Base-by-base conservation (phyloP, 2,888 invertebrate genomes). In the Zelleria hepariella region DNA sequence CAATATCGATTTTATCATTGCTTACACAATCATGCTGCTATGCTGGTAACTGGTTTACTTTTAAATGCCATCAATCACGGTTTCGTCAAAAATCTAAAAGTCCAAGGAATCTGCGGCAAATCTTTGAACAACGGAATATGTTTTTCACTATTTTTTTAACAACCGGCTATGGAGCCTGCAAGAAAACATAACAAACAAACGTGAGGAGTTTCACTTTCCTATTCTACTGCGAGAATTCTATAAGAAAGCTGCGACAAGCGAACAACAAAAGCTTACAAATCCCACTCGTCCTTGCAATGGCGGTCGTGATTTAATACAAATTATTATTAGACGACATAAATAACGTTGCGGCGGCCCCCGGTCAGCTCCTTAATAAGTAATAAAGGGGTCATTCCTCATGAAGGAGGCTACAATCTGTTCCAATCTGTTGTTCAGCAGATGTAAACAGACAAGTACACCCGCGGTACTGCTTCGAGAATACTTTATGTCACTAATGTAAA, bases 321-420 rank as follows among this genome's bases (percentile, higher is more conserved):
- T 88, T 87, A 88, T 88, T 88, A 87, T 88, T 88, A 86, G 85
- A 84, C 75, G 74, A 86, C 86, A 87, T 88, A 88, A 87, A 88
- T 88, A 87, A 87, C 86, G 74, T 69, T 72, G 78, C 75, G 32
- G 74, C 76, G 70, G 70, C 70, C 69, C 71, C 67, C 65, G 72
- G 73, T 32, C 75, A 70, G 79, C 84, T 86, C 77, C 83, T 88
- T 87, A 87, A 87, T 88, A 87, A 87, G 84, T 87, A 88, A 87
- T 87, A 88, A 87, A 86, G 85, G 87, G 86, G 86, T 86, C 86
- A 87, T 86, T 83, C 79, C 81, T 87, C 85, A 84, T 76, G 54
- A 8, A 70, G 69, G 67, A 42, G 63, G 15, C 32, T 42, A 42
- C 32, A 42, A 15, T 10, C 32, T 15, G 15, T 42, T 42, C 15